Conservation (phyloP, 2,797 vertebrate species). For the Masticophis lateralis region DNA sequence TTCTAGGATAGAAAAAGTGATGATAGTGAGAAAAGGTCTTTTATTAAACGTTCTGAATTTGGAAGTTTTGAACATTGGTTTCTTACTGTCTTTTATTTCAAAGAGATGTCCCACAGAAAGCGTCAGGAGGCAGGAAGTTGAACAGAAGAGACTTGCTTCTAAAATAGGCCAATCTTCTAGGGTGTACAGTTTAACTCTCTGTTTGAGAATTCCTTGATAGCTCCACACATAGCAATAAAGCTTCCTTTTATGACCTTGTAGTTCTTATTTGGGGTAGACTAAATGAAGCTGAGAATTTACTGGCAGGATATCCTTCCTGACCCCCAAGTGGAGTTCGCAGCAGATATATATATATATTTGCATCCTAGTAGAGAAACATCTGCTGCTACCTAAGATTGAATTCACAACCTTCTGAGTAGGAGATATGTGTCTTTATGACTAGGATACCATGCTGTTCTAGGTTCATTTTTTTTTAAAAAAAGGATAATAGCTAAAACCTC, state of each 20-base stretch:
- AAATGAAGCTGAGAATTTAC: not conserved
- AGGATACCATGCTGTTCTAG: not conserved
- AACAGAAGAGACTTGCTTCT: not conserved
- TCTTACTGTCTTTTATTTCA: not conserved
- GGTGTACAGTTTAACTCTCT: not conserved
- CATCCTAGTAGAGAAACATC: no score
- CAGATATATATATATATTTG: not conserved
- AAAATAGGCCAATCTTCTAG: not conserved
- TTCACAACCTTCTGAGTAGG: not conserved
- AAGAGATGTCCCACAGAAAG: not conserved
- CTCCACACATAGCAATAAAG: not conserved
- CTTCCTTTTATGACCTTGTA: not conserved
- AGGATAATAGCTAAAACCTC: not conserved
- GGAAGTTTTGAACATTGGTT: not conserved
- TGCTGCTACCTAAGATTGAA: not conserved
- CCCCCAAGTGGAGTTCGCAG: not conserved
- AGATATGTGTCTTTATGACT: not conserved
- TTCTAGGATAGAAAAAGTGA: conserved; percentile 17
- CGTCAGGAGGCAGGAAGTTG: no score
- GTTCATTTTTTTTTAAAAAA: not conserved
- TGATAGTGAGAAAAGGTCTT: not conserved
- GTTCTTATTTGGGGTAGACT: not conserved
- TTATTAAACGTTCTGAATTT: not conserved
- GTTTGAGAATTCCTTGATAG: not conserved
- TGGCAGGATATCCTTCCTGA: not conserved